Percentiles rank a stretch among this genome's conserved stretches.
Evolutionary conservation across 2,797 vertebrate species (phyloP).

Genomic region (Streptopelia turtur): DNA sequence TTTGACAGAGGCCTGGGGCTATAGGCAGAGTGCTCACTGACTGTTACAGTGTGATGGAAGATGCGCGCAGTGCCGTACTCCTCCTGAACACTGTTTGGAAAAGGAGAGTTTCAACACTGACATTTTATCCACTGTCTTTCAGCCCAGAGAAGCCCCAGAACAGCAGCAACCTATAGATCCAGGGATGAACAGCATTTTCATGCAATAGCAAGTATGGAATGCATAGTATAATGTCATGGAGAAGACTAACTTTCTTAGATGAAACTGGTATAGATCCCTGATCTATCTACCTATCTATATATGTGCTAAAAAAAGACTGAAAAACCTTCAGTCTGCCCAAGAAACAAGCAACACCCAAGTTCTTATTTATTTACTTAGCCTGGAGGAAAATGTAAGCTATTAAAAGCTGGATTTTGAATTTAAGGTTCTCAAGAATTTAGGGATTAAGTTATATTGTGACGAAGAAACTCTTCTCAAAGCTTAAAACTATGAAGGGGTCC

Average conservation of each 20-base stretch:
- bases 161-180: background rate
- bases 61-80: background rate
- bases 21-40: background rate
- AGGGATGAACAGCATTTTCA: background rate
- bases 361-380: background rate
- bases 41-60: background rate
- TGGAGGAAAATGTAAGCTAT: background rate
- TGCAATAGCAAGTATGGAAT: background rate
- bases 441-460: background rate
- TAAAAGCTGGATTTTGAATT: background rate
- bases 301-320: background rate
- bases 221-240: rapidly evolving
- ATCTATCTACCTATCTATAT: background rate
- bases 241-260: background rate
- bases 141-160: background rate
- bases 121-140: background rate
- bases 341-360: background rate
- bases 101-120: background rate
- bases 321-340: background rate
- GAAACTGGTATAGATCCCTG: background rate
- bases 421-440: background rate
- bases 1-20: background rate
- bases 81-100: background rate
- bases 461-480: background rate
- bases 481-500: background rate